Percentiles rank a stretch among this genome's conserved stretches.
Evolutionary conservation across 2,113 vertebrate species (phyloP).

Genomic region (Terrapene triunguis): DNA sequence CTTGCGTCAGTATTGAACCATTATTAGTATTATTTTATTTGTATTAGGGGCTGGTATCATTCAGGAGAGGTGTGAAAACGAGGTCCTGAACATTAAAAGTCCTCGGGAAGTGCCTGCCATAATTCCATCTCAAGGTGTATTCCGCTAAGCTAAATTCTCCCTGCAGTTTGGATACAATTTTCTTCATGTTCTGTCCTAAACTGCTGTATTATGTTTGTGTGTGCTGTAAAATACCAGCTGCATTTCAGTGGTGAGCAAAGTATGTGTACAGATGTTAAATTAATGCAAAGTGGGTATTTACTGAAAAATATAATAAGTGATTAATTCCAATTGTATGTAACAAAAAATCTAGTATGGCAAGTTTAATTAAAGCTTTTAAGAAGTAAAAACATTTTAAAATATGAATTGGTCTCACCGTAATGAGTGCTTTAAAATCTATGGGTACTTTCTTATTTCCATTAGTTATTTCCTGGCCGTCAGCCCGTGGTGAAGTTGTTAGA

Average conservation of each 20-base stretch:
- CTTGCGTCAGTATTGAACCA: background rate
- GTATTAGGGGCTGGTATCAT: background rate
- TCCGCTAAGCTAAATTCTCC: background rate
- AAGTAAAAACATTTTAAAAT: background rate
- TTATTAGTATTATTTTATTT: background rate
- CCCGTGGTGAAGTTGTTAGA: constrained; percentile 92
- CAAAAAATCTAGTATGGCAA: background rate
- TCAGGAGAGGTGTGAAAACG: background rate
- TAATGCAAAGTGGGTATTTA: background rate
- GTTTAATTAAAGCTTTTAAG: background rate
- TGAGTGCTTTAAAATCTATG: background rate
- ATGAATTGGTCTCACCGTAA: background rate
- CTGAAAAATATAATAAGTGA: background rate
- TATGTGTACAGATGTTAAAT: background rate
- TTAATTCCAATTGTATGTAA: background rate
- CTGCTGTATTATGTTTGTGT: background rate
- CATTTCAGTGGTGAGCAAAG: background rate
- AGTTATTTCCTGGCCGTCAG: constrained; percentile 92
- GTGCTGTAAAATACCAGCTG: background rate
- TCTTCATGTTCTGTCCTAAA: rapidly evolving
- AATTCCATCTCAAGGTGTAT: background rate
- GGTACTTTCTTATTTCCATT: background rate
- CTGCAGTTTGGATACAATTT: background rate
- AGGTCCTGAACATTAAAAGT: background rate
- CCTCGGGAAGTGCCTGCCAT: background rate